Base-by-base conservation (phyloP, 2,797 vertebrate genomes). In the Dendrocincla tyrannina region DNA sequence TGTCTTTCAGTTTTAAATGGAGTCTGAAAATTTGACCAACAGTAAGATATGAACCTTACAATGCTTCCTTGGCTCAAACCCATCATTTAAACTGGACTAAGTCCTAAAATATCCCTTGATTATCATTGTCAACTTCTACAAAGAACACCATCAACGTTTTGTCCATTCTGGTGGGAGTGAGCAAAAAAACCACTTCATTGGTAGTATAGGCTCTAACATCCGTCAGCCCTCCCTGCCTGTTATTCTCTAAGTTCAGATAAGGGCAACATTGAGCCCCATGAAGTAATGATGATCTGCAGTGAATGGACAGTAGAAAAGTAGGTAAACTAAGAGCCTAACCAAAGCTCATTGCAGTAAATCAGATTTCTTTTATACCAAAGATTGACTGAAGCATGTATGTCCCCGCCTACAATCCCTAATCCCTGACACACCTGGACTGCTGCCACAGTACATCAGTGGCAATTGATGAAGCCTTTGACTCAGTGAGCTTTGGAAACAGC, bases 401-500 rank as follows among this genome's bases (percentile, higher is more conserved):
- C 23, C 15, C 15, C 11, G 68, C 50, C 25, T 56, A 6, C 9
- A 3, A 49, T 41, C 42, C n/a, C 17, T 52, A 46, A 2, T 37
- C n/a, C 80, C 60, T 93, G 75, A 75, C 25, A 70, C 30, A 16
- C 37, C 42, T 15, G 33, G 42, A 35, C 44, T 83, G 44, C 35
- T 33, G 19, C 33, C 30, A 53, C 23, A 53, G 30, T 7, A 23
- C 28, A 14, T 25, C 73, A 25, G 23, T 2, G 7, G 44, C 77
- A 3, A 28, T 62, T 83, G 17, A 1, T 33, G 64, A 67, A 80
- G 60, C 42, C 41, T 73, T 85, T 49, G 41, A 67, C 66, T 39
- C 41, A 25, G 55, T 0, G 0, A 1, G 0, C 39, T 59, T 79
- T 5, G 12, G 16, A 60, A 75, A 67, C 33, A 63, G 33, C 56